Conservation (phyloP, 1,140 invertebrate species). For the Trichonephila clavipes region DNA sequence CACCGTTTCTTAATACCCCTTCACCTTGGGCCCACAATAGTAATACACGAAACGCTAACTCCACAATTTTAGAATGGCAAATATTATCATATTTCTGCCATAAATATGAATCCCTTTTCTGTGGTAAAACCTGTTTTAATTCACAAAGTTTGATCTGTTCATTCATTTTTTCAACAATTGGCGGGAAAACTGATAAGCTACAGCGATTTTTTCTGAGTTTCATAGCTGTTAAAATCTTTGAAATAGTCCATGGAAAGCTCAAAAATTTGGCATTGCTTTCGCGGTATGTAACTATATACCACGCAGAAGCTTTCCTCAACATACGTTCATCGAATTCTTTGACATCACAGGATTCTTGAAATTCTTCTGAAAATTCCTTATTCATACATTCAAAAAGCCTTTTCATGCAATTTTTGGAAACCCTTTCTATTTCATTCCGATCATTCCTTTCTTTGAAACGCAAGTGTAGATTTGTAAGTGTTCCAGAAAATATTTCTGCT, state of each 20-base stretch:
- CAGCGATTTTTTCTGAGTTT: not conserved
- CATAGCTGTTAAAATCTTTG: conserved; percentile 47
- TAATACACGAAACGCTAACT: conserved; percentile 16
- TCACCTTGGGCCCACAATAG: conserved; percentile 53
- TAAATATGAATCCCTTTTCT: not conserved
- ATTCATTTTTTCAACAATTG: conserved; percentile 48
- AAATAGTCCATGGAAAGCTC: conserved; percentile 72
- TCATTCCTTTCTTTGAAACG: conserved; percentile 65
- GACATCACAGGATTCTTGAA: not conserved
- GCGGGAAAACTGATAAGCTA: not conserved
- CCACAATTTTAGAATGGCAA: conserved; percentile 26
- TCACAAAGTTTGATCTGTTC: conserved; percentile 6
- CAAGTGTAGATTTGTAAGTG: conserved; percentile 55
- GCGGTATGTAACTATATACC: conserved; percentile 71
- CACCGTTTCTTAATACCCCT: conserved; percentile 7
- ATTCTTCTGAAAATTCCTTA: conserved; percentile 71
- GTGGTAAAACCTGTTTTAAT: not conserved
- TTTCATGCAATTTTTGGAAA: conserved; percentile 36
- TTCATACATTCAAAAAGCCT: conserved; percentile 32
- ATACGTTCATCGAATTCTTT: not conserved
- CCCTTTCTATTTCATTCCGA: conserved; percentile 54
- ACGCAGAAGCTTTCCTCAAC: conserved; percentile 72
- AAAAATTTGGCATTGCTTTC: conserved; percentile 41
- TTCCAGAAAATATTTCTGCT: conserved; percentile 63
- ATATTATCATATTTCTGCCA: conserved; percentile 13